Evolutionary conservation across 2,113 vertebrate species (phyloP).

Genomic region (Lanius collurio): DNA sequence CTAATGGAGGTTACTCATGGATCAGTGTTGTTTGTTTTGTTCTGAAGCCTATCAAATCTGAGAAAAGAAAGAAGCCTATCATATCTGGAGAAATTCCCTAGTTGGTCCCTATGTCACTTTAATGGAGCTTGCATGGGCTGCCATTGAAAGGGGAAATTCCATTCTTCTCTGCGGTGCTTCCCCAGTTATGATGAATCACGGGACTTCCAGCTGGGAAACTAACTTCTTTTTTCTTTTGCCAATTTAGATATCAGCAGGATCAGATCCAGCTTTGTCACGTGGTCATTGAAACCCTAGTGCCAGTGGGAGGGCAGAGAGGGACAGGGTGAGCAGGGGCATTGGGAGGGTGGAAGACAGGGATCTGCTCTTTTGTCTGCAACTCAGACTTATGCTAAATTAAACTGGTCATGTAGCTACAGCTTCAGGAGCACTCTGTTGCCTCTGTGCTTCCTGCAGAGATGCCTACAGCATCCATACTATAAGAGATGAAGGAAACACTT

Average conservation of each 20-base stretch:
- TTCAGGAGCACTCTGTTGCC: neutral
- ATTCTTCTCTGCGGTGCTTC: neutral
- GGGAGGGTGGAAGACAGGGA: neutral
- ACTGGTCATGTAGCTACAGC: neutral
- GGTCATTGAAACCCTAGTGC: neutral
- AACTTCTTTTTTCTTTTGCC: conserved; percentile 17
- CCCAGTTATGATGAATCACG: neutral
- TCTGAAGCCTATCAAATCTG: neutral
- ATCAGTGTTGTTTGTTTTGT: neutral
- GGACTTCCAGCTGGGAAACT: neutral
- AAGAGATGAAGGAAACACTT: neutral
- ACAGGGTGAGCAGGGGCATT: neutral
- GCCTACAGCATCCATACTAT: neutral
- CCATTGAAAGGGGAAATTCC: neutral
- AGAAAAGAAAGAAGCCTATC: neutral
- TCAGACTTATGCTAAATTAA: neutral
- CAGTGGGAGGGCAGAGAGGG: neutral
- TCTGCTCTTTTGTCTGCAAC: neutral
- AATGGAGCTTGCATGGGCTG: neutral
- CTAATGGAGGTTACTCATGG: neutral
- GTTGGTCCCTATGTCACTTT: neutral
- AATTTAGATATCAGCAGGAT: neutral
- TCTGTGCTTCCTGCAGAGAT: neutral
- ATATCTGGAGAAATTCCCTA: neutral
- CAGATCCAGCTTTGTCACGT: neutral